Base-by-base conservation (phyloP, 1,140 invertebrate genomes). In the Maniola jurtina region DNA sequence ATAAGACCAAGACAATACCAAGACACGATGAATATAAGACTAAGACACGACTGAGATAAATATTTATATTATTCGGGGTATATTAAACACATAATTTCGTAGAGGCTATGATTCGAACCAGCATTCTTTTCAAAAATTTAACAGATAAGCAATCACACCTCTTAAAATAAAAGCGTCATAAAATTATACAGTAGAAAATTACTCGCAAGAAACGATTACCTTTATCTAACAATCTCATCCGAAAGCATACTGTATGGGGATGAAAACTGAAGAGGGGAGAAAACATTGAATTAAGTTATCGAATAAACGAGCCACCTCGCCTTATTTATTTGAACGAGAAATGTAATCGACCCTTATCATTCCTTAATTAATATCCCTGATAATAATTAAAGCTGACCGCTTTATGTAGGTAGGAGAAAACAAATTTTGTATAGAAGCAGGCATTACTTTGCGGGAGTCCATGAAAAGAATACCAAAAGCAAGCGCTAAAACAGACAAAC, bases 61-160 rank as follows among this genome's bases (percentile, higher is more conserved):
- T 9, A 55, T 34, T 55, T 35, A 55, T 34, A 15, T 34, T 25
- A 55, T n/a, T n/a, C n/a, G n/a, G n/a, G n/a, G n/a, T n/a, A n/a
- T n/a, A n/a, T n/a, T n/a, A n/a, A n/a, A n/a, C n/a, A n/a, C n/a
- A n/a, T n/a, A n/a, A n/a, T n/a, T n/a, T n/a, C n/a, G n/a, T n/a
- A n/a, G n/a, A n/a, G n/a, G n/a, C n/a, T n/a, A n/a, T n/a, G n/a
- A n/a, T n/a, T n/a, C n/a, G n/a, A n/a, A n/a, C n/a, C 13, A 34
- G n/a, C 0, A 4, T 50, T 8, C 6, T 25, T 16, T 25, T 4
- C 4, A 15, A 16, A 34, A 25, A 15, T 55, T 3, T 52, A 52
- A 11, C 56, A 70, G 64, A 56, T 75, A 71, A 75, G 74, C 57
- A 68, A 73, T 72, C 69, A 61, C 42, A 82, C 74, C 75, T 77